Base-by-base conservation (phyloP, 2,113 vertebrate species). In the Syrrhaptes paradoxus region DNA sequence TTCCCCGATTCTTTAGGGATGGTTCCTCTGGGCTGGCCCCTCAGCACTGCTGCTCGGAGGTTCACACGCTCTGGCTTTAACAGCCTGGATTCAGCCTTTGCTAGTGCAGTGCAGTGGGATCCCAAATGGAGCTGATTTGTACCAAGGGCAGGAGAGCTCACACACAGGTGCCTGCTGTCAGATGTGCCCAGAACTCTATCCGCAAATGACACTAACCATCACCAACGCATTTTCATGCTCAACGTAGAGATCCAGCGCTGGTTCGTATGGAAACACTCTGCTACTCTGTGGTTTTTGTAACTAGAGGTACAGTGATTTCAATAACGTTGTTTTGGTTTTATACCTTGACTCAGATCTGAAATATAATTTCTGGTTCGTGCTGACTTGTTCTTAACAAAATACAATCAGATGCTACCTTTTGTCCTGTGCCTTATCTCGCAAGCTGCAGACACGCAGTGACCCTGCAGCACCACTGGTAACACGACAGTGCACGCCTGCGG, bases 401-500 rank as follows among this genome's bases (percentile, higher is more conserved):
- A 26, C 4, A 75, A 82, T 29, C 34, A 72, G 41, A 71, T 22
- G 24, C 7, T 34, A 22, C 38, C 25, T 83, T 79, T 67, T 74
- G 31, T 41, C 32, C 36, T 17, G 7, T 26, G 29, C 48, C 28
- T 65, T 57, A 17, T 21, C 45, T 36, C 17, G 18, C 26, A 67
- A 74, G 59, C 8, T 48, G 43, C 3, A 81, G 24, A 45, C 32
- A 22, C 13, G 5, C 1, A 1, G 36, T 22, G 63, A 43, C 58
- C 43, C 28, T 79, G 75, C n/a, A 70, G 66, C 10, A 22, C 25
- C n/a, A 11, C 36, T 32, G 28, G 48, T 4, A 59, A 43, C 45
- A 61, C 17, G 26, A 19, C 1, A 19, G 25, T 4, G 36, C 43
- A 36, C 1, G 3, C 3, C 46, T 18, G 29, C 15, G 3, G 7